phyloP scores from a whole-genome alignment of 2,797 vertebrate genomes.

The Enteromius fasciolatus region DNA sequence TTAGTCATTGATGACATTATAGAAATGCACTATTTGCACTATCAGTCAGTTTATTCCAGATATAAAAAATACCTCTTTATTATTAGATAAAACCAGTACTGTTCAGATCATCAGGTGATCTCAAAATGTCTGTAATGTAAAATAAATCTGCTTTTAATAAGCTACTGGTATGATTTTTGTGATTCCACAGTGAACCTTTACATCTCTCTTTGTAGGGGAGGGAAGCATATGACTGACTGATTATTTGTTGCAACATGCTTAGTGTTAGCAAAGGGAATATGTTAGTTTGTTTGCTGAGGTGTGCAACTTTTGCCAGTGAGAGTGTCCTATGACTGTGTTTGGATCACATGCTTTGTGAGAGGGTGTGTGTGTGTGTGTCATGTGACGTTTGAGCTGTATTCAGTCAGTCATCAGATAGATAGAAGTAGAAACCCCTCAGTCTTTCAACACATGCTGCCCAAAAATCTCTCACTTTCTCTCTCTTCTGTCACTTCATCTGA shows the following conservation, averaged over 20 bases:
- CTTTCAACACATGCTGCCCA: constrained; percentile 14
- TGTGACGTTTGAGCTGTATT: constrained; percentile 54
- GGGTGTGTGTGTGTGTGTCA: constrained; percentile 51
- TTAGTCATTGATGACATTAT: not conserved
- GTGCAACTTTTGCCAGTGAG: constrained; percentile 49
- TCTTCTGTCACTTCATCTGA: not conserved
- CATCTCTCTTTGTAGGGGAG: not conserved
- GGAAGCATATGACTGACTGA: constrained; percentile 27
- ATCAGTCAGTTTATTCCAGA: not conserved
- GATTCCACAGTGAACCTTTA: not conserved
- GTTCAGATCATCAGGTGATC: not conserved
- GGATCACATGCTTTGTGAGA: constrained; percentile 58
- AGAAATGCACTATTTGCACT: not conserved
- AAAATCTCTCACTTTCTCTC: not conserved
- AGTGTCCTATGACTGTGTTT: constrained; percentile 55
- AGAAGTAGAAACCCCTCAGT: constrained; percentile 28
- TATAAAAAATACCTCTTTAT: not conserved
- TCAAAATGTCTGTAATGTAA: constrained; percentile 8
- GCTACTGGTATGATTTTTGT: not conserved
- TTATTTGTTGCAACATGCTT: constrained; percentile 16
- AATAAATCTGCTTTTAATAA: not conserved
- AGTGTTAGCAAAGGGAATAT: constrained; percentile 32
- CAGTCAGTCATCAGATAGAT: constrained; percentile 54
- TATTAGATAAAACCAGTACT: not conserved
- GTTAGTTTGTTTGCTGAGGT: constrained; percentile 63